Percentiles rank a stretch among this genome's conserved stretches.
Evolutionary conservation across 1,140 invertebrate species (phyloP).

Genomic region (Copidosoma floridanum): DNA sequence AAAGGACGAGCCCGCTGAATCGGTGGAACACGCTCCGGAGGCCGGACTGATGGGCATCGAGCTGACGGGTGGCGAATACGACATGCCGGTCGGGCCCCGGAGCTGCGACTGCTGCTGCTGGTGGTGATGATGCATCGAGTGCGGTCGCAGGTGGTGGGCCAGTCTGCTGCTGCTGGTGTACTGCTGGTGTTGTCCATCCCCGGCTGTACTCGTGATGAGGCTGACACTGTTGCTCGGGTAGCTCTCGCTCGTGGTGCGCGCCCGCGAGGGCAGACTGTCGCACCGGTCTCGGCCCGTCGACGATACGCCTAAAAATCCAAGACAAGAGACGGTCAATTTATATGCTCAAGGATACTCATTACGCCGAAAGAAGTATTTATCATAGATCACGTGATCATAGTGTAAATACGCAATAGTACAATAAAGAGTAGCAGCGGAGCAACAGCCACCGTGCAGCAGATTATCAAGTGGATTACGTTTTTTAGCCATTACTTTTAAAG

Average conservation of each 20-base stretch:
- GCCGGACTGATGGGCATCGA: slow-evolving; percentile 64
- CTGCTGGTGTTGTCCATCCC: slow-evolving; percentile 44
- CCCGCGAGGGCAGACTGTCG: slow-evolving; percentile 74
- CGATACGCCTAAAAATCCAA: slow-evolving; percentile 45
- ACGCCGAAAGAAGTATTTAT: no score
- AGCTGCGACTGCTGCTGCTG: no score
- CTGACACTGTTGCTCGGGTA: slow-evolving; percentile 55
- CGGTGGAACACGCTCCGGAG: slow-evolving; percentile 63
- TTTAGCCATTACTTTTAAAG: slow-evolving; percentile 33
- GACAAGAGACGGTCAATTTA: no score
- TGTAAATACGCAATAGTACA: no score
- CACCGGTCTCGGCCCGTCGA: slow-evolving; percentile 65
- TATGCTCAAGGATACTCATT: no score
- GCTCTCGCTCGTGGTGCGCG: slow-evolving; percentile 53
- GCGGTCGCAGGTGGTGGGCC: slow-evolving; percentile 56
- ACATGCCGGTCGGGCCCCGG: slow-evolving; percentile 58
- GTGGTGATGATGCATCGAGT: slow-evolving; percentile 63
- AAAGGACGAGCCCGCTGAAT: slow-evolving; percentile 69
- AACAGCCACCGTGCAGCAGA: slow-evolving; percentile 9
- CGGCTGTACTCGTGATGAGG: slow-evolving; percentile 16
- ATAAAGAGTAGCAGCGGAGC: no score
- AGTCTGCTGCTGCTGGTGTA: slow-evolving; percentile 43
- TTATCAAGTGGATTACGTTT: no score
- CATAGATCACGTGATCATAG: no score
- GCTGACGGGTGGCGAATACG: slow-evolving; percentile 64